Conservation (phyloP, 2,113 vertebrate genomes). For the Xenopus borealis region DNA sequence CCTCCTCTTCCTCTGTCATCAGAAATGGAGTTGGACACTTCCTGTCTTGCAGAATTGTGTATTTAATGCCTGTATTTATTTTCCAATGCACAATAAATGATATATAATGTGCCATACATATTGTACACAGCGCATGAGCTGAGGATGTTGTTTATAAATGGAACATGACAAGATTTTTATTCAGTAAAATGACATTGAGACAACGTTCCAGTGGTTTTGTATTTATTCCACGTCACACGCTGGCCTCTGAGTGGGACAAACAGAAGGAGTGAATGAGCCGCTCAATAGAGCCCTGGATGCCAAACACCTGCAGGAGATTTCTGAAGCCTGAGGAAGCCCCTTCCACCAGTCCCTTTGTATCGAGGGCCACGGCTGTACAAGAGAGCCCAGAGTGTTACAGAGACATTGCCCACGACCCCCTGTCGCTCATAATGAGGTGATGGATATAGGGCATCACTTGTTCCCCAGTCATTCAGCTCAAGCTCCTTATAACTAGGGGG, state of each 20-base stretch:
- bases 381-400: slow-evolving; percentile 6
- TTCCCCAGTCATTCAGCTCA: too few relatives aligned
- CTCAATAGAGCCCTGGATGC: slow-evolving; percentile 74
- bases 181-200: slow-evolving; percentile 63
- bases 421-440: too few relatives aligned
- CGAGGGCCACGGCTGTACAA: slow-evolving; percentile 63
- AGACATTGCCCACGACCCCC: too few relatives aligned
- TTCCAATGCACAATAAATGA: slow-evolving; percentile 73
- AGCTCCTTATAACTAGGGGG: too few relatives aligned
- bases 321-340: slow-evolving; percentile 62
- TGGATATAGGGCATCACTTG: too few relatives aligned
- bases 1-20: background rate
- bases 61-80: slow-evolving; percentile 90
- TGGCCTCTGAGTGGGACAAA: background rate
- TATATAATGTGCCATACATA: slow-evolving; percentile 61
- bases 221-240: slow-evolving; percentile 29
- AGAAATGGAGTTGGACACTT: background rate
- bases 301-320: slow-evolving; percentile 66
- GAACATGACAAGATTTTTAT: slow-evolving; percentile 73
- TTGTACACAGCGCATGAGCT: slow-evolving; percentile 66
- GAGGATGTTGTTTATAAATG: slow-evolving; percentile 66
- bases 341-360: slow-evolving; percentile 49
- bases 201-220: slow-evolving; percentile 23
- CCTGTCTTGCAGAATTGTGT: slow-evolving; percentile 63
- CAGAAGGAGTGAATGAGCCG: slow-evolving; percentile 63